Evolutionary conservation across 2,113 vertebrate genomes (phyloP).

Genomic region (Cyanistes caeruleus): DNA sequence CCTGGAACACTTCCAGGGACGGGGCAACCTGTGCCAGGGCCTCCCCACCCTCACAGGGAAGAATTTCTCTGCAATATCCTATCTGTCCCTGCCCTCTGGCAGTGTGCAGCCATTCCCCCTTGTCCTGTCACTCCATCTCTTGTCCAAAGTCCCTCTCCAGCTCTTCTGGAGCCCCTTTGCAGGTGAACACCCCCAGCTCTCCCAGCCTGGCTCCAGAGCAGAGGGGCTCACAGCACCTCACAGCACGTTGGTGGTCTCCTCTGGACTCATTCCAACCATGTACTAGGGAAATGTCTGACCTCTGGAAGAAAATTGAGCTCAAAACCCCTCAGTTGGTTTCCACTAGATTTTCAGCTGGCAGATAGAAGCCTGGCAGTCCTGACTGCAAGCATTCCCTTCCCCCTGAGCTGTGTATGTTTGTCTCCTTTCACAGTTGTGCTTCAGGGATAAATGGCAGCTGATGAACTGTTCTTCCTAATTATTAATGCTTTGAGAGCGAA

Average conservation of each 20-base stretch:
- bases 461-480: not conserved
- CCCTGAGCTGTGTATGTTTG: not conserved
- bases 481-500: not conserved
- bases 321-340: not conserved
- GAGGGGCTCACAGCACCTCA: not conserved
- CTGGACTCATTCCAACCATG: not conserved
- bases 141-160: accelerated
- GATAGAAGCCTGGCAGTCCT: not conserved
- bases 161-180: not conserved
- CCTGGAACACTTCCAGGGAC: not conserved
- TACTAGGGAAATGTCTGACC: not conserved
- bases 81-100: not conserved
- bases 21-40: not conserved
- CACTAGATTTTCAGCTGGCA: not conserved
- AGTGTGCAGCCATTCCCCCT: not conserved
- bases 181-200: not conserved
- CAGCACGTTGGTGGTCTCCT: not conserved
- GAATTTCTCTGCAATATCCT: not conserved
- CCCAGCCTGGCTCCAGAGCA: not conserved
- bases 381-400: not conserved
- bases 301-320: not conserved
- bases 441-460: not conserved
- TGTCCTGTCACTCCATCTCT: not conserved
- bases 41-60: not conserved
- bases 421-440: not conserved